Percentiles rank a stretch among this genome's conserved stretches.
Evolutionary conservation across 2,888 invertebrate genomes (phyloP).

Genomic region (Lingula anatina): DNA sequence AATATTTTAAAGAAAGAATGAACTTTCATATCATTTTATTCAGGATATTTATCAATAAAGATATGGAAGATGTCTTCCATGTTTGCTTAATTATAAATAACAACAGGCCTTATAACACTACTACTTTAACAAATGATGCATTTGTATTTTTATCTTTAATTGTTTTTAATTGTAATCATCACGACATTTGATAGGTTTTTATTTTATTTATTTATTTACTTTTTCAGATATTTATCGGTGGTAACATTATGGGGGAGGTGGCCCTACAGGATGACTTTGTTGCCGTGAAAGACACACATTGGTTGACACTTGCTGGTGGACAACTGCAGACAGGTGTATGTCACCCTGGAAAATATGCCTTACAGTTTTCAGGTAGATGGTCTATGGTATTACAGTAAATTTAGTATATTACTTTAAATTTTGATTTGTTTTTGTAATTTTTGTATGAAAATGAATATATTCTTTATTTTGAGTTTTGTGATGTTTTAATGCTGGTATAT

Average conservation of each 20-base stretch:
- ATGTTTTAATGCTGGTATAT: too few species aligned
- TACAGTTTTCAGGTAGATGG: constrained; percentile 40
- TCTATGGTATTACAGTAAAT: not conserved
- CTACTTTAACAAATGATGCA: too few species aligned
- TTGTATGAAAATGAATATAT: too few species aligned
- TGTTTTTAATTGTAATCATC: not conserved
- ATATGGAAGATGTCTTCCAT: too few species aligned
- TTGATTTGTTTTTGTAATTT: too few species aligned
- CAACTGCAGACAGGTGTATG: constrained; percentile 40
- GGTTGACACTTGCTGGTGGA: constrained; percentile 48
- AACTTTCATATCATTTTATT: too few species aligned
- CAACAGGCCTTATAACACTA: too few species aligned
- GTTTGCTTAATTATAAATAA: not conserved
- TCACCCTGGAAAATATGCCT: constrained; percentile 29
- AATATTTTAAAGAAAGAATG: too few species aligned
- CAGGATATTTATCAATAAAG: too few species aligned
- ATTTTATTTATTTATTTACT: not conserved
- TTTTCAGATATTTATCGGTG: constrained; percentile 47
- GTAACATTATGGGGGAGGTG: constrained; percentile 39
- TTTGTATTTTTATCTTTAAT: not conserved
- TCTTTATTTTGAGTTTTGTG: too few species aligned
- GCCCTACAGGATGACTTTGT: constrained; percentile 39
- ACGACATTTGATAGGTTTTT: not conserved
- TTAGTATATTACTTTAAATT: too few species aligned
- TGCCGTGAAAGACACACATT: constrained; percentile 35